Percentiles rank a stretch among this genome's conserved stretches.
Evolutionary conservation across 64 coral and sea anemone species (phyloP).

Genomic region (Platygyra sinensis): DNA sequence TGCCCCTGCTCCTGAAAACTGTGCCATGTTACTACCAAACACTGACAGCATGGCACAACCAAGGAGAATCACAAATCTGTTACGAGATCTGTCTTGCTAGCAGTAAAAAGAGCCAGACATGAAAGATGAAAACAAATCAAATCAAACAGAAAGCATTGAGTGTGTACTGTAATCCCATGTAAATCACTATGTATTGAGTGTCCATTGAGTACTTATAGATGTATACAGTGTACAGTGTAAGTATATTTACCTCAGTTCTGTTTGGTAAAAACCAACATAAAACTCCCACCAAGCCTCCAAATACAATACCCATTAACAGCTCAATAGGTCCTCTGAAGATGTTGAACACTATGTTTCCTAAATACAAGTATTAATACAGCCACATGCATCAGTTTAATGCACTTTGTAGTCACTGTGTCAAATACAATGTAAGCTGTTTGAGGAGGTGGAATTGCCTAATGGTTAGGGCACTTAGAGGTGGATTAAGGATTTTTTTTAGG

Average conservation of each 20-base stretch:
- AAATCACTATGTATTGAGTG: not conserved
- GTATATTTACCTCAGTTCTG: conserved; percentile 72
- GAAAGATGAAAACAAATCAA: too few relatives aligned
- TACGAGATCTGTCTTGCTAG: conserved; percentile 64
- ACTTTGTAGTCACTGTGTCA: too few relatives aligned
- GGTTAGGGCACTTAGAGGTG: too few relatives aligned
- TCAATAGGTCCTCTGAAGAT: conserved; percentile 97
- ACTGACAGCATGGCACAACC: conserved; percentile 83
- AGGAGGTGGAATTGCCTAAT: too few relatives aligned
- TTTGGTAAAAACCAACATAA: conserved; percentile 85
- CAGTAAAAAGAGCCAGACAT: not conserved
- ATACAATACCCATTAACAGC: conserved; percentile 78
- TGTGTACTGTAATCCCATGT: not conserved
- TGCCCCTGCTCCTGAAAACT: conserved; percentile 95
- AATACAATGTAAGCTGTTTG: too few relatives aligned
- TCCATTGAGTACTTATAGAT: not conserved
- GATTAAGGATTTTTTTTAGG: too few relatives aligned
- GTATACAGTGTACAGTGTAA: not conserved
- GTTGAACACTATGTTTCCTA: conserved; percentile 89
- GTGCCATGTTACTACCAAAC: conserved; percentile 82
- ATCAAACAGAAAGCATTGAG: too few relatives aligned
- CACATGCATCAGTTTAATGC: not conserved
- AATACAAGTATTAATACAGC: not conserved
- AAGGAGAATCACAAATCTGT: conserved; percentile 89
- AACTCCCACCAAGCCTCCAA: conserved; percentile 77